Base-by-base conservation (phyloP, 2,888 invertebrate genomes). In the Halictus ligatus region DNA sequence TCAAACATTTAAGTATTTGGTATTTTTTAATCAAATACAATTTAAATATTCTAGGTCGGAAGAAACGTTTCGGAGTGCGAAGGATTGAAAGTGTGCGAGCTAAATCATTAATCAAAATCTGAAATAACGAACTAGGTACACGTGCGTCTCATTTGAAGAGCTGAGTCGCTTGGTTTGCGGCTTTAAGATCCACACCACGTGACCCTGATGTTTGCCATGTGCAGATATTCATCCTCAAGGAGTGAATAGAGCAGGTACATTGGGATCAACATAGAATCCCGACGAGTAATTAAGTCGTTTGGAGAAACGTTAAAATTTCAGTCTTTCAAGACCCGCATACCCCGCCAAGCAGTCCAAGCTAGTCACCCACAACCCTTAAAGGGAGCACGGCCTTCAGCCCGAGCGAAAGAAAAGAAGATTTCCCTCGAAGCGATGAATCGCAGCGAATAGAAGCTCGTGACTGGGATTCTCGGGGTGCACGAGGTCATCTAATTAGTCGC, bases 401-500 rank as follows among this genome's bases (percentile, higher is more conserved):
- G 12, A 60, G 13, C 60, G 60, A 25, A 60, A 60, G 60, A 60
- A 60, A 60, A 60, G 60, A 29, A 10, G 60, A 25, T 69, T 69
- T 35, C 69, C 40, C 72, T 50, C 18, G 74, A 21, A 50, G 29
- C 48, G 25, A 35, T 74, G 18, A 74, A 78, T 21, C 13, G 6
- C 15, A 48, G 10, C 46, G 29, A 48, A n/a, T 7, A 40, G 25
- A 29, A 58, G 18, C 50, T 13, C 54, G 46, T 25, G 35, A n/a
- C 7, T 67, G 21, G 54, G 75, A n/a, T 18, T 58, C 71, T 35
- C 40, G 12, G 35, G 21, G 4, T 7, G 29, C 12, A 18, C 25
- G 40, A 84, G 81, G 80, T 81, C 72, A 50, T 77, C 74, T 60
- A 84, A 77, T 80, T 60, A 80, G 60, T 46, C 48, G 48, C 40